Evolutionary conservation across 1,140 invertebrate species (phyloP).

Genomic region (Cherax destructor): DNA sequence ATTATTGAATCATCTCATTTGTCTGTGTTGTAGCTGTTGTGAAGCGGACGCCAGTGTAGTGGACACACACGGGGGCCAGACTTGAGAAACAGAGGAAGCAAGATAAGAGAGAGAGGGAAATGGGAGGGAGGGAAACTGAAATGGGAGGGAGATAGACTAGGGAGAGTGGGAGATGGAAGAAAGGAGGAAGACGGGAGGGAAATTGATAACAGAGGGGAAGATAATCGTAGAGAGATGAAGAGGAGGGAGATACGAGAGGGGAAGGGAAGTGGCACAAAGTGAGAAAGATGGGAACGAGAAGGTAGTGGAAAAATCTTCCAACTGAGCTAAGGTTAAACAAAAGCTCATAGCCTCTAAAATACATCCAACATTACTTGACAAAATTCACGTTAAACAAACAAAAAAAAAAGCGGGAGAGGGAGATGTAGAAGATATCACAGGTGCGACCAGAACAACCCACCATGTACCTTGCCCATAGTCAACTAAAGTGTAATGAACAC

Average conservation of each 20-base stretch:
- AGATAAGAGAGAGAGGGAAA: background rate
- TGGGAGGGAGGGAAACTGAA: background rate
- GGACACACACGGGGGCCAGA: background rate
- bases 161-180: background rate
- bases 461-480: no score
- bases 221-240: no score
- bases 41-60: background rate
- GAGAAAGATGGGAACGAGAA: background rate
- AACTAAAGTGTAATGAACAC: no score
- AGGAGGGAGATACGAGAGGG: background rate
- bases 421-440: no score
- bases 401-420: no score
- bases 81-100: background rate
- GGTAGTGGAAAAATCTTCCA: no score
- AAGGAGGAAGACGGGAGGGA: background rate
- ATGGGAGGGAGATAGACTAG: background rate
- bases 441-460: no score
- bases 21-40: background rate
- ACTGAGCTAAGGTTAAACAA: no score
- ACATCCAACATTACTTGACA: no score
- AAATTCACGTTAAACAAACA: no score
- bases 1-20: slow-evolving; percentile 61
- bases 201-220: no score
- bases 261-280: background rate
- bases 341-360: no score